These are phyloP conservation scores for Osedax frankpressi DNA, from an alignment of 2,888 invertebrate species.

Conservation along the genomic window DNA sequence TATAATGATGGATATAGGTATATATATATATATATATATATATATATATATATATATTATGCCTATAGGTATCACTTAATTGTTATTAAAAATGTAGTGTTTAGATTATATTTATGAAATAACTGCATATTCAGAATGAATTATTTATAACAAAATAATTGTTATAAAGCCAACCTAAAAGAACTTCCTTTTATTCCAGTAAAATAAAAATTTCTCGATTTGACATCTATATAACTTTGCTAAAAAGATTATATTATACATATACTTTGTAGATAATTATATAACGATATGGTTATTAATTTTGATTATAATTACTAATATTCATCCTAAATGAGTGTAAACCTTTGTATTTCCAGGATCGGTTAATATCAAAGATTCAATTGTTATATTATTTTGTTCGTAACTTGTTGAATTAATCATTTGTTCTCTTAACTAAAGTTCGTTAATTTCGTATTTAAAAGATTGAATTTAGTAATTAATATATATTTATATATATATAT, in stretches of 20 bases:
- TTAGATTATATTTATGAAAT: not conserved
- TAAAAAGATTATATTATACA: no score
- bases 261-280: no score
- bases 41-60: no score
- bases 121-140: not conserved
- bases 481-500: no score
- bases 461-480: not conserved
- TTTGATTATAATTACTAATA: no score
- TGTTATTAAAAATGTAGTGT: no score
- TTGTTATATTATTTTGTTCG: not conserved
- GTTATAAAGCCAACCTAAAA: constrained; percentile 37
- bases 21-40: no score
- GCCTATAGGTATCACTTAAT: no score
- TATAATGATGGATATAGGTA: not conserved
- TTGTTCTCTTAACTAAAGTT: not conserved
- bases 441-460: not conserved
- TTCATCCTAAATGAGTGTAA: constrained; percentile 3
- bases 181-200: constrained; percentile 38
- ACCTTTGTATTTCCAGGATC: not conserved
- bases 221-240: constrained; percentile 38
- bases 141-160: not conserved
- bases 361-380: not conserved
- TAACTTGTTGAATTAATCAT: not conserved
- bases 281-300: no score
- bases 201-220: constrained; percentile 38